Conservation (phyloP, 2,113 vertebrate genomes). For the Notiomystis cincta region DNA sequence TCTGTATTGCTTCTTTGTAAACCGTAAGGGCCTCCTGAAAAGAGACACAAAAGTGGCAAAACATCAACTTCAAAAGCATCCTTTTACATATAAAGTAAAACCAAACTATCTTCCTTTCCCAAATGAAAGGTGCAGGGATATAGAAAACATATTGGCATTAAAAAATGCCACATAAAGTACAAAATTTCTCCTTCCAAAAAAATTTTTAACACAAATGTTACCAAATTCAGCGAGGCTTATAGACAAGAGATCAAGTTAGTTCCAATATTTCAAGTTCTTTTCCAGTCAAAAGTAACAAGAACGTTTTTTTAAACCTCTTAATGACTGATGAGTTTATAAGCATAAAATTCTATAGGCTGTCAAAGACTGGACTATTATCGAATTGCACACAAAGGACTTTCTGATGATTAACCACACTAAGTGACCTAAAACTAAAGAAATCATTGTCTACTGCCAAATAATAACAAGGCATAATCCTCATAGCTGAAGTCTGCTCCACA, state of each 20-base stretch:
- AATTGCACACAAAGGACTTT: neutral
- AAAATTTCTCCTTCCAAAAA: neutral
- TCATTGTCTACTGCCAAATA: neutral
- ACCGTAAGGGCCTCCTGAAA: constrained; percentile 89
- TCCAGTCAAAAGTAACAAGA: neutral
- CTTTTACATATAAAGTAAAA: neutral
- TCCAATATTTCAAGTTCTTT: neutral
- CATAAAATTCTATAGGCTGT: neutral
- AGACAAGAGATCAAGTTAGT: neutral
- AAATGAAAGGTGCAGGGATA: neutral
- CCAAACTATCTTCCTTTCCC: neutral
- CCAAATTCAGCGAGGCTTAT: neutral
- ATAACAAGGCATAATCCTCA: neutral
- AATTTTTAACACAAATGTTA: neutral
- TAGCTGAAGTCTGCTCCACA: neutral
- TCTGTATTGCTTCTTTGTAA: constrained; percentile 96
- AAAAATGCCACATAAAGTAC: neutral
- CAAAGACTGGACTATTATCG: neutral
- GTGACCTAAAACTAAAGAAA: neutral
- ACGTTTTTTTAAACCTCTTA: neutral
- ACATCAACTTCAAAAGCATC: neutral
- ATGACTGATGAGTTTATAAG: neutral
- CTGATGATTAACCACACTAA: neutral
- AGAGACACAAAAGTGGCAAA: neutral
- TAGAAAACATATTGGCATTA: neutral